These are phyloP conservation scores for Empis livida DNA, from an alignment of 2,888 invertebrate species.

Conservation along the genomic window DNA sequence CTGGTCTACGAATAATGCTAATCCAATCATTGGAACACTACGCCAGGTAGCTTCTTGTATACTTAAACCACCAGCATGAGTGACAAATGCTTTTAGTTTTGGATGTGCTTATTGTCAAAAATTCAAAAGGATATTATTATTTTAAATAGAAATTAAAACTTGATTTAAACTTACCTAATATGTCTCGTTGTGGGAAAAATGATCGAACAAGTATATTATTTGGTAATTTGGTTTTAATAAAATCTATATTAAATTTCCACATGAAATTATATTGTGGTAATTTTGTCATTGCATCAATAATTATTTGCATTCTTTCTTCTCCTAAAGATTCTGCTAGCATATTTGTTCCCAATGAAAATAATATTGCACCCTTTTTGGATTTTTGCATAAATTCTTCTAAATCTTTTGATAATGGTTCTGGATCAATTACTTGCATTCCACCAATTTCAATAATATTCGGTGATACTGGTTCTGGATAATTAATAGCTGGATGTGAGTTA, in stretches of 20 bases:
- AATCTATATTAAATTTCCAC: conserved; percentile 25
- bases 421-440: conserved; percentile 26
- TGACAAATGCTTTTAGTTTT: conserved; percentile 22
- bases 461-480: conserved; percentile 26
- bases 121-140: no score
- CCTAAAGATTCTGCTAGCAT: conserved; percentile 15
- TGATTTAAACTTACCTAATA: conserved; percentile 14
- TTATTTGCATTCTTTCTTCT: conserved; percentile 11
- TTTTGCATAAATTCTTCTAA: conserved; percentile 21
- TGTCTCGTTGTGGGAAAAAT: conserved; percentile 41
- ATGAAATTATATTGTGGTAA: conserved; percentile 27
- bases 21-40: conserved; percentile 25
- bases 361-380: conserved; percentile 25
- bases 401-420: conserved; percentile 18
- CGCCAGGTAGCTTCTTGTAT: conserved; percentile 24
- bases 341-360: conserved; percentile 27
- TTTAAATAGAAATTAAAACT: no score
- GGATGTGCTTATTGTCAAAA: conserved; percentile 16
- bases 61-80: conserved; percentile 26
- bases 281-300: conserved; percentile 20
- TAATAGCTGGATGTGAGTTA: conserved; percentile 26
- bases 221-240: conserved; percentile 20
- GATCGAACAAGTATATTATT: conserved; percentile 34
- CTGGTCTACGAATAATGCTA: conserved; percentile 27
- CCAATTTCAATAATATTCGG: conserved; percentile 31